Conservation (phyloP, 1,140 invertebrate genomes). For the Telenomus remus region DNA sequence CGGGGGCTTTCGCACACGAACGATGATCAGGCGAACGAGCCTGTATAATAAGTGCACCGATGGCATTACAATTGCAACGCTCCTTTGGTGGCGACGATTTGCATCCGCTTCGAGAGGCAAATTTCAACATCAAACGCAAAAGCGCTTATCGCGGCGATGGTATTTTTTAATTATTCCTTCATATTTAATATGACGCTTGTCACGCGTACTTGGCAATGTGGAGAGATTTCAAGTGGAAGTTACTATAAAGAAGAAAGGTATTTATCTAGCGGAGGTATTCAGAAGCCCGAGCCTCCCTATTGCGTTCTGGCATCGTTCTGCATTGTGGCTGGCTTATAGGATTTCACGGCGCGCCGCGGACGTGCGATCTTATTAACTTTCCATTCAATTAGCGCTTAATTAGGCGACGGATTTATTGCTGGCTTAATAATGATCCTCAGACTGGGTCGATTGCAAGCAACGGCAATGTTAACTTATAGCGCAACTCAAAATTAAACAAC, state of each 20-base stretch:
- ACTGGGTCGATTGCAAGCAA: slow-evolving; percentile 34
- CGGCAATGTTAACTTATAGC: slow-evolving; percentile 33
- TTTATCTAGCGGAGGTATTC: slow-evolving; percentile 57
- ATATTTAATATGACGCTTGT: slow-evolving; percentile 39
- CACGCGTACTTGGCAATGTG: slow-evolving; percentile 36
- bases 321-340: slow-evolving; percentile 63
- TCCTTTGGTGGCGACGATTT: slow-evolving; percentile 2
- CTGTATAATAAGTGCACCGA: slow-evolving; percentile 19
- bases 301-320: slow-evolving; percentile 45
- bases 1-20: slow-evolving; percentile 41
- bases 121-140: too few relatives aligned
- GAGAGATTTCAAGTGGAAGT: slow-evolving; percentile 51
- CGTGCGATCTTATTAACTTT: slow-evolving; percentile 70
- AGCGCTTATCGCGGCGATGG: not conserved
- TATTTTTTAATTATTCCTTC: slow-evolving; percentile 37
- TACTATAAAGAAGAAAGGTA: slow-evolving; percentile 56
- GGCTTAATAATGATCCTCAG: slow-evolving; percentile 45
- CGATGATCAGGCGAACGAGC: slow-evolving; percentile 27
- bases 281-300: slow-evolving; percentile 52
- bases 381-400: slow-evolving; percentile 70
- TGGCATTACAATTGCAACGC: slow-evolving; percentile 7
- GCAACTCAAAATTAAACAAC: slow-evolving; percentile 41
- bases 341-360: slow-evolving; percentile 61
- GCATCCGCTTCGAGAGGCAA: not conserved
- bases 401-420: slow-evolving; percentile 61